Percentiles rank a stretch among this genome's conserved stretches.
phyloP scores from a whole-genome alignment of 2,888 invertebrate species.

The Dynastes tityus region DNA sequence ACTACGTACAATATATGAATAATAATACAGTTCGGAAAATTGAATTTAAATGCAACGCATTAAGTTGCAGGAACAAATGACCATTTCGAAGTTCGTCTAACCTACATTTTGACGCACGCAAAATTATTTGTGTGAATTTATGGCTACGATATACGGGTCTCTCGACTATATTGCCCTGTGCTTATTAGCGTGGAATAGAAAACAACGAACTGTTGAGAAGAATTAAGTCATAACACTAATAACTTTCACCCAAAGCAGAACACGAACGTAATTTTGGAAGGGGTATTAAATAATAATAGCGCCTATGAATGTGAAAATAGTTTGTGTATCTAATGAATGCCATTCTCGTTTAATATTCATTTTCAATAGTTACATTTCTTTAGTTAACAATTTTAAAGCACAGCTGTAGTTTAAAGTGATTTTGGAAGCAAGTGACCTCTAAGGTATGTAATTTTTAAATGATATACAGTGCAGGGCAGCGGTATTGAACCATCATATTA shows the following conservation, averaged over 20 bases:
- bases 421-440: too few relatives aligned
- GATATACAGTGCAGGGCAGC: too few relatives aligned
- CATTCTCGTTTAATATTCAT: too few relatives aligned
- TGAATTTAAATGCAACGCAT: background rate
- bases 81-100: background rate
- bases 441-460: too few relatives aligned
- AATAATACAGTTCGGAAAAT: background rate
- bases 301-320: too few relatives aligned
- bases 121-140: constrained; percentile 24
- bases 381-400: too few relatives aligned
- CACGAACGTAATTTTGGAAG: constrained; percentile 2
- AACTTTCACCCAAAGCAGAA: constrained; percentile 4
- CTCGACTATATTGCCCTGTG: background rate
- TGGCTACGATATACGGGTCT: background rate
- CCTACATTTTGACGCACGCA: constrained; percentile 7
- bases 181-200: background rate
- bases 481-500: too few relatives aligned
- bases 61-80: constrained; percentile 15
- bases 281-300: constrained; percentile 2
- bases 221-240: background rate
- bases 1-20: constrained; percentile 16
- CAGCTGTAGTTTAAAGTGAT: too few relatives aligned
- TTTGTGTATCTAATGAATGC: too few relatives aligned
- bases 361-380: too few relatives aligned
- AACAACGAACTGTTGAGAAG: background rate